These are phyloP conservation scores for Elachura formosa DNA, from an alignment of 2,113 vertebrate species.

Conservation along the genomic window DNA sequence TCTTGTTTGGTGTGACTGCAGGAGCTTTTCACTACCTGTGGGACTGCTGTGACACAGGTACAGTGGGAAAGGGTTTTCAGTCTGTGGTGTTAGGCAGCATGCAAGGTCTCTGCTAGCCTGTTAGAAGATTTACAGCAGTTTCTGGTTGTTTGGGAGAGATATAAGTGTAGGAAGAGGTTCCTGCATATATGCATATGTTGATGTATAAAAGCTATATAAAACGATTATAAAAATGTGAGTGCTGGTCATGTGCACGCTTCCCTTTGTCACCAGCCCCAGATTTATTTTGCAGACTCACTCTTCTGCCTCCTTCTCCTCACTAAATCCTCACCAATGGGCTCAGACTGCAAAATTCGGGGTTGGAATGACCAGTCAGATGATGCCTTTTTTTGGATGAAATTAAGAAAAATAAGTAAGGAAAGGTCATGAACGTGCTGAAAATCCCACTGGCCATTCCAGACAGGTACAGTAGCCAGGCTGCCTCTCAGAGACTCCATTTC, in stretches of 20 bases:
- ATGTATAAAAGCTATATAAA: background rate
- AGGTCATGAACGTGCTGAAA: background rate
- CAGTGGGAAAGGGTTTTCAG: background rate
- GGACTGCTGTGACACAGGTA: background rate
- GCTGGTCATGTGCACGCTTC: background rate
- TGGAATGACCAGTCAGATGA: background rate
- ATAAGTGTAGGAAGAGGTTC: background rate
- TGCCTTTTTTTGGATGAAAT: background rate
- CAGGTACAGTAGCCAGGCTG: background rate
- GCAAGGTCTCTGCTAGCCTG: background rate
- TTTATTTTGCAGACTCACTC: background rate
- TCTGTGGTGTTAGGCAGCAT: background rate
- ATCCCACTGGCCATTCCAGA: background rate
- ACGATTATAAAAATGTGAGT: background rate
- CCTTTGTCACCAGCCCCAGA: background rate
- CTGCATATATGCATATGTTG: no score
- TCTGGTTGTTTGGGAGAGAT: background rate
- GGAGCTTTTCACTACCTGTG: background rate
- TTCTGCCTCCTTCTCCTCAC: background rate
- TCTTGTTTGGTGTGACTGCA: background rate
- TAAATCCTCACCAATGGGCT: background rate
- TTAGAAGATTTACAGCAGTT: background rate
- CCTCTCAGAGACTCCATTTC: constrained; percentile 40
- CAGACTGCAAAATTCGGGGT: background rate
- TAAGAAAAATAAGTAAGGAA: constrained; percentile 10